phyloP scores from a whole-genome alignment of 2,113 vertebrate genomes.

The Lathamus discolor region DNA sequence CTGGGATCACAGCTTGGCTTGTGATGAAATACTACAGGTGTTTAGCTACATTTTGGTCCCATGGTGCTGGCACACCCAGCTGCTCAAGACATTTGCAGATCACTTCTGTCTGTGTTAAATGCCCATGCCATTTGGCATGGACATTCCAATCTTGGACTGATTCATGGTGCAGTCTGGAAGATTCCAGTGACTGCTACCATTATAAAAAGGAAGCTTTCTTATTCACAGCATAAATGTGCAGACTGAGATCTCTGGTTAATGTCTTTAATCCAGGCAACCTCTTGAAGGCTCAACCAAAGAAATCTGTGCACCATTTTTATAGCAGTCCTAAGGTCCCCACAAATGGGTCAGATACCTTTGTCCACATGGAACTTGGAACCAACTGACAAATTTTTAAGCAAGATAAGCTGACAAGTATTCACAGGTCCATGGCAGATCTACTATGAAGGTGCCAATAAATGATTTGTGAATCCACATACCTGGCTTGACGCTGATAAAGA shows the following conservation, averaged over 20 bases:
- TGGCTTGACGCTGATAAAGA: conserved; percentile 13
- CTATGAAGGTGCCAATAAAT: not conserved
- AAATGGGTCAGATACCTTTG: not conserved
- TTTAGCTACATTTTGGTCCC: not conserved
- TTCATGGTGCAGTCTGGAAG: not conserved
- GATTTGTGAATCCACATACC: not conserved
- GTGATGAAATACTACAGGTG: not conserved
- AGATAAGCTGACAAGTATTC: not conserved
- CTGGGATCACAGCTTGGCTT: not conserved
- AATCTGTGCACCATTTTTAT: not conserved
- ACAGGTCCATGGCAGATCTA: not conserved
- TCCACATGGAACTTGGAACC: not conserved
- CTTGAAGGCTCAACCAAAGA: not conserved
- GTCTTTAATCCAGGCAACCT: not conserved
- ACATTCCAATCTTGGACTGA: not conserved
- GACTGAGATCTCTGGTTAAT: not conserved
- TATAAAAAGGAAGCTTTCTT: not conserved
- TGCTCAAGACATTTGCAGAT: not conserved
- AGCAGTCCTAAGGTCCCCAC: not conserved
- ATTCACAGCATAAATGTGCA: accelerated
- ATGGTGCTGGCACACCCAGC: not conserved
- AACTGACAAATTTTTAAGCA: not conserved
- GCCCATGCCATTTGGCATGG: not conserved
- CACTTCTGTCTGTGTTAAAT: not conserved
- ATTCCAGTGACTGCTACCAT: not conserved